Base-by-base conservation (phyloP, 1,140 invertebrate species). In the Drosophila sulfurigaster region DNA sequence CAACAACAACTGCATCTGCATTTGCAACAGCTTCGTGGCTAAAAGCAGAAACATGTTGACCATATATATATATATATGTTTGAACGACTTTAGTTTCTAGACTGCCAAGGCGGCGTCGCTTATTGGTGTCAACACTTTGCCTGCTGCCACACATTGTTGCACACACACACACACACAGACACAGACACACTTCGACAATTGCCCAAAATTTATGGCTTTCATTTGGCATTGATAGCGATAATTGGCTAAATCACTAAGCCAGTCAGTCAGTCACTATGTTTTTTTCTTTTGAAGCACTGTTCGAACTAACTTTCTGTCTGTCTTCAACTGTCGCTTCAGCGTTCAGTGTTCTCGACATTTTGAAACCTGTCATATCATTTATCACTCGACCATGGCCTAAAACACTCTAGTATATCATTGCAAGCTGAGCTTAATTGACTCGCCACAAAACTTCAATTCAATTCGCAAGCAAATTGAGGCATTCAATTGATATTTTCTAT, bases 201-300 rank as follows among this genome's bases (percentile, higher is more conserved):
- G 48, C 41, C 54, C 52, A 78, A 78, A 82, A 82, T 82, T 75
- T 82, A 82, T 79, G 79, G 80, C 80, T 82, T 82, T 82, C 75
- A 79, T n/a, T 82, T 82, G 80, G 70, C 75, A 82, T 70, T 78
- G 80, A 79, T 79, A 65, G 79, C 79, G 65, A 75, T 82, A 82
- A 82, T 82, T 82, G 79, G 69, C 57, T 48, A 58, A 57, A 41
- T 41, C 38, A 7, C 20, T 25, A 25, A 25, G 20, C 20, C 20
- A 25, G 20, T 7, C 30, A 25, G 20, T 7, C 30, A 32, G 30
- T 32, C 30, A 32, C 30, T 7, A 32, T 7, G 10, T 43, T 16
- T 16, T 20, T 20, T 20, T 20, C 4, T 25, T 25, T 25, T 25
- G 20, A 25, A 25, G 3, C 20, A 25, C 20, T 25, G 20, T 25